These are phyloP conservation scores for Ladona fulva DNA, from an alignment of 1,140 invertebrate species.

Conservation along the genomic window DNA sequence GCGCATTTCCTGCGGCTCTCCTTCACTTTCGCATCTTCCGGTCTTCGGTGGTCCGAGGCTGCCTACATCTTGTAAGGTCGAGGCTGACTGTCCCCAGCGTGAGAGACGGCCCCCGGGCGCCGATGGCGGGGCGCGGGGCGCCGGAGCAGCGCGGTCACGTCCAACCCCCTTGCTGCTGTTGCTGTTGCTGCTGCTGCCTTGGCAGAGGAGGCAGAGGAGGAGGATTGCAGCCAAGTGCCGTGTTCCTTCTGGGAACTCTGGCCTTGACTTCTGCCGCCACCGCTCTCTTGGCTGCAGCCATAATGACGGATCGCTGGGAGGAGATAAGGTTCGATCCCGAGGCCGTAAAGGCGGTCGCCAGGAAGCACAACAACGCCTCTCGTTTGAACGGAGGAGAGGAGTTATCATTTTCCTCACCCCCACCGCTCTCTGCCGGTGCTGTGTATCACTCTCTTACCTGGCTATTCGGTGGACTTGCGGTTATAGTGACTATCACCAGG, in stretches of 20 bases:
- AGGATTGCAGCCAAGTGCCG: conserved; percentile 18
- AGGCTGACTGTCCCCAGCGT: background rate
- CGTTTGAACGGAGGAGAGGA: background rate
- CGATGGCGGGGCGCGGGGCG: conserved; percentile 1
- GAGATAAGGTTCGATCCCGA: conserved; percentile 61
- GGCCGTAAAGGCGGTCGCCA: conserved; percentile 15
- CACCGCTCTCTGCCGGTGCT: background rate
- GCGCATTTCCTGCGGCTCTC: no score
- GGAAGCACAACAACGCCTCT: background rate
- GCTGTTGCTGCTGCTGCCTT: background rate
- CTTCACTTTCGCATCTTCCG: no score
- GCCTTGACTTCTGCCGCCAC: conserved; percentile 52
- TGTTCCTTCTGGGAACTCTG: conserved; percentile 37
- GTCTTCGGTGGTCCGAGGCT: background rate
- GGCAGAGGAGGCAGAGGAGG: background rate
- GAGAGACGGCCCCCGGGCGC: conserved; percentile 1
- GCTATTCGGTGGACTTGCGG: conserved; percentile 54
- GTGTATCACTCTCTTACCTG: conserved; percentile 42
- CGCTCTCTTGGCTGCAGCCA: conserved; percentile 66
- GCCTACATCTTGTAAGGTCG: background rate
- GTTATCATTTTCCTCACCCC: background rate
- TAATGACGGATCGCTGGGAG: conserved; percentile 82
- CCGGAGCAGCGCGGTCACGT: background rate
- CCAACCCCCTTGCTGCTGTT: background rate
- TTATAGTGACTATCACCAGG: conserved; percentile 35